These are phyloP conservation scores for Eupsilia transversa DNA, from an alignment of 2,888 invertebrate species.

Conservation along the genomic window DNA sequence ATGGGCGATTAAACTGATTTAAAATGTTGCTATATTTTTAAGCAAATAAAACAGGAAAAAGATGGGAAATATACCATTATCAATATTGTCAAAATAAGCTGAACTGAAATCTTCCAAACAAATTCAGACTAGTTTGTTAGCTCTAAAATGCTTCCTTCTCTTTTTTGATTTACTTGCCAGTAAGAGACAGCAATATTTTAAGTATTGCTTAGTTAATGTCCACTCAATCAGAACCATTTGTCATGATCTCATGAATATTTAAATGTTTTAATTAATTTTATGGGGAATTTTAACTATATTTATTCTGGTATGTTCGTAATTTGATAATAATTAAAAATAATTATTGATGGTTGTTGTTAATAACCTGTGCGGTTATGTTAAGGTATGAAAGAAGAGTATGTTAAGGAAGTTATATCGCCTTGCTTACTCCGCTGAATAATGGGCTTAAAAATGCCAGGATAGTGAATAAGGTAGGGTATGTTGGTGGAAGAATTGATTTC, in stretches of 20 bases:
- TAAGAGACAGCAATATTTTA: neutral
- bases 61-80: neutral
- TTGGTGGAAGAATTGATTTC: neutral
- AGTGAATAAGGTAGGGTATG: slow-evolving; percentile 16
- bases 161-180: slow-evolving; percentile 3
- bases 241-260: slow-evolving; percentile 10
- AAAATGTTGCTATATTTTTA: neutral
- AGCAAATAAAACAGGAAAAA: neutral
- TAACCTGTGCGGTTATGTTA: slow-evolving; percentile 18
- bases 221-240: neutral
- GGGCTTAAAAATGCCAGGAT: slow-evolving; percentile 18
- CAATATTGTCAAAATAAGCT: slow-evolving; percentile 1
- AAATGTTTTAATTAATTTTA: slow-evolving; percentile 8
- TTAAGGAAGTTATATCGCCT: slow-evolving; percentile 10
- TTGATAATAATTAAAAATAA: slow-evolving; percentile 28
- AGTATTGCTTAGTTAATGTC: neutral
- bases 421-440: slow-evolving; percentile 21
- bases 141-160: slow-evolving; percentile 7
- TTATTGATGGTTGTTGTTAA: slow-evolving; percentile 21
- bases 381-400: slow-evolving; percentile 13
- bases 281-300: slow-evolving; percentile 44
- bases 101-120: neutral
- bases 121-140: neutral
- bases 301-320: slow-evolving; percentile 33
- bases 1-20: neutral